These are phyloP conservation scores for Netelia virgata DNA, from an alignment of 2,888 invertebrate species.

Conservation along the genomic window DNA sequence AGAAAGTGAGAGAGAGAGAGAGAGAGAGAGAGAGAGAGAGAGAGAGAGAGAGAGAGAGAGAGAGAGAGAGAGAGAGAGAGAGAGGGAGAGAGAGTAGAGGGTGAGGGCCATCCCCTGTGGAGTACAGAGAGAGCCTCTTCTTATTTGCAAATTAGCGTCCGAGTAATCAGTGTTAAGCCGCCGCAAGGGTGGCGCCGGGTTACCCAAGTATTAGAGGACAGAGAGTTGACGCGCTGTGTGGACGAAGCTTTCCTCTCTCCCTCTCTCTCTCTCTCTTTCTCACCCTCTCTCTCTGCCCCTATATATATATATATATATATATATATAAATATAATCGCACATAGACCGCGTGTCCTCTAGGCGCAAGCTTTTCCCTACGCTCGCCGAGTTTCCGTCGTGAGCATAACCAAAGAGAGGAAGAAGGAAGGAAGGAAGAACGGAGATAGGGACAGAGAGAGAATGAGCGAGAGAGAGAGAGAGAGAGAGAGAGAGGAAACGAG, in stretches of 20 bases:
- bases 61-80: neutral
- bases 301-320: constrained; percentile 9
- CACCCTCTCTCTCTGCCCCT: constrained; percentile 14
- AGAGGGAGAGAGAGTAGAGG: neutral
- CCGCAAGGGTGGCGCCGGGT: constrained; percentile 66
- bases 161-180: constrained; percentile 76
- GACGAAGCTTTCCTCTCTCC: constrained; percentile 32
- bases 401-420: constrained; percentile 30
- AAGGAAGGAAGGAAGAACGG: constrained; percentile 54
- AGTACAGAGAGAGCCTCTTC: constrained; percentile 63
- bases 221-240: constrained; percentile 66
- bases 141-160: constrained; percentile 76
- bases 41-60: neutral
- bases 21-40: neutral
- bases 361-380: constrained; percentile 26
- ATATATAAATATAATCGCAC: constrained; percentile 1
- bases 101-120: constrained; percentile 14
- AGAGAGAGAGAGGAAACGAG: constrained; percentile 61
- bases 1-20: neutral
- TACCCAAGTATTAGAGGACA: constrained; percentile 54
- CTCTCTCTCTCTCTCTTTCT: constrained; percentile 24
- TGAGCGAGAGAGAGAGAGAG: constrained; percentile 31
- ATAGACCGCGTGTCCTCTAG: constrained; percentile 40
- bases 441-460: constrained; percentile 51
- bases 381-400: constrained; percentile 38